These are phyloP conservation scores for Istiophorus platypterus DNA, from an alignment of 2,113 vertebrate species.

Conservation along the genomic window DNA sequence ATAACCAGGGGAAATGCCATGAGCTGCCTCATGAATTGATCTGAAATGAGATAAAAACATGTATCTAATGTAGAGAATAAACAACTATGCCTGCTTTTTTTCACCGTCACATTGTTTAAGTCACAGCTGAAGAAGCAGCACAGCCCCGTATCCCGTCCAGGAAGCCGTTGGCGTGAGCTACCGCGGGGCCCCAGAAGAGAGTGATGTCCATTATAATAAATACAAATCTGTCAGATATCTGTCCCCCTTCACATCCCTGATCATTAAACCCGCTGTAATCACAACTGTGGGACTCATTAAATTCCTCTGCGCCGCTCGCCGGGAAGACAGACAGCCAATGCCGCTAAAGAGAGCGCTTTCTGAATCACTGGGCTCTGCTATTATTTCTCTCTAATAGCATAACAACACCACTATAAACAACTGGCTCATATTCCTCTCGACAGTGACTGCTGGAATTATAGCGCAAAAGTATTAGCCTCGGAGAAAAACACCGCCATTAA, in stretches of 20 bases:
- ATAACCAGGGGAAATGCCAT: not conserved
- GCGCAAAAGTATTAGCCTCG: conserved; percentile 42
- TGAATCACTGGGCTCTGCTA: conserved; percentile 76
- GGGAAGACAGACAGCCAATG: conserved; percentile 68
- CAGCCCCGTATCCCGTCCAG: conserved; percentile 45
- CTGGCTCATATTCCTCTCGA: conserved; percentile 52
- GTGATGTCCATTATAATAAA: conserved; percentile 72
- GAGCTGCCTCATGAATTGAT: not conserved
- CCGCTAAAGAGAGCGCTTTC: conserved; percentile 73
- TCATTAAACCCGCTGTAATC: conserved; percentile 78
- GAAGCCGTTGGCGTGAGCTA: conserved; percentile 41
- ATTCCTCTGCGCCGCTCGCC: conserved; percentile 59
- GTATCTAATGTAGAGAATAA: conserved; percentile 22
- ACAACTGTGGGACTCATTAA: conserved; percentile 81
- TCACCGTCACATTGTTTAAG: conserved; percentile 43
- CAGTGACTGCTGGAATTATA: conserved; percentile 49
- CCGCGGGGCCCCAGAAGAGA: conserved; percentile 54
- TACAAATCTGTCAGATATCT: conserved; percentile 75
- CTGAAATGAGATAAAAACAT: not conserved
- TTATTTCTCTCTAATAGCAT: conserved; percentile 72
- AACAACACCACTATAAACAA: conserved; percentile 68
- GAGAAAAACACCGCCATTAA: conserved; percentile 47
- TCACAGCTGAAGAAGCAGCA: conserved; percentile 41
- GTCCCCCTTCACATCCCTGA: conserved; percentile 68
- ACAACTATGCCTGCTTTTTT: conserved; percentile 27